These are phyloP conservation scores for Sandelia bainsii DNA, from an alignment of 2,797 vertebrate species.

Conservation along the genomic window DNA sequence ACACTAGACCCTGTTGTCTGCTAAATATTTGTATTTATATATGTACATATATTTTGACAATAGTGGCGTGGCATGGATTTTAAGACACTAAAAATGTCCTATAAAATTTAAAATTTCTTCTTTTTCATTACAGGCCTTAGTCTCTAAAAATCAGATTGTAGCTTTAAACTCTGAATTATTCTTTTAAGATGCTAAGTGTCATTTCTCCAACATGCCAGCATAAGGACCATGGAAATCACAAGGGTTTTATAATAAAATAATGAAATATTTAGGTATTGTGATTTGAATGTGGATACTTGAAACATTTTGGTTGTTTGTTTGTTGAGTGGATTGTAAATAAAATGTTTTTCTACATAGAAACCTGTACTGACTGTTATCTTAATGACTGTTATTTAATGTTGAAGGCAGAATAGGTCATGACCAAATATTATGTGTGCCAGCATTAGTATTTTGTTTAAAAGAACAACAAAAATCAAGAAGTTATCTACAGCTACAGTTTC, in stretches of 20 bases:
- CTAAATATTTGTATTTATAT: conserved; percentile 32
- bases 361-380: neutral
- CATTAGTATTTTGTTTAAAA: too few species aligned
- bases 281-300: conserved; percentile 49
- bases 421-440: too few species aligned
- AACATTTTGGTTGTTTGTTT: conserved; percentile 48
- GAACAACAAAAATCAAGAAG: too few species aligned
- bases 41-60: conserved; percentile 37
- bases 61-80: conserved; percentile 8
- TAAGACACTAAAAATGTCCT: conserved; percentile 1
- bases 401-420: conserved; percentile 1
- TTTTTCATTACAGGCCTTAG: conserved; percentile 22
- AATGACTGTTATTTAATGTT: conserved; percentile 7
- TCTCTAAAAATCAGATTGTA: conserved; percentile 33
- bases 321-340: conserved; percentile 62
- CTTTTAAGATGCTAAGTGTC: conserved; percentile 38
- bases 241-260: conserved; percentile 43
- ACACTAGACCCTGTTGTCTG: conserved; percentile 17
- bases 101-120: neutral
- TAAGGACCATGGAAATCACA: conserved; percentile 19
- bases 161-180: conserved; percentile 33
- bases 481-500: too few species aligned
- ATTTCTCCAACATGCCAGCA: conserved; percentile 24
- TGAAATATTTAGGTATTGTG: conserved; percentile 7
- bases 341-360: conserved; percentile 56